These are phyloP conservation scores for Nephrotoma flavescens DNA, from an alignment of 2,888 invertebrate genomes.

Conservation along the genomic window DNA sequence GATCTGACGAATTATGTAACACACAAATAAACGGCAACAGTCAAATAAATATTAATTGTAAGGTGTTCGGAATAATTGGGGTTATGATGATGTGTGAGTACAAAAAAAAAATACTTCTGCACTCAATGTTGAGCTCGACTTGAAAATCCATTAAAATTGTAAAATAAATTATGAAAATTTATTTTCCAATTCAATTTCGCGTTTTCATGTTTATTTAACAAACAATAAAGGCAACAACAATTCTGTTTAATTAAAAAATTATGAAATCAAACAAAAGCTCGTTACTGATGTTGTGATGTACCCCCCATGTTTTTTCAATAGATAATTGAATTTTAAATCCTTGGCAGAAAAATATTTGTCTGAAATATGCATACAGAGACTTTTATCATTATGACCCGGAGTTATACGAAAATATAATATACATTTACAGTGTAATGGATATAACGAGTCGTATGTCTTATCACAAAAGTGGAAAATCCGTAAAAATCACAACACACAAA, in stretches of 20 bases:
- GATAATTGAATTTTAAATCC: not conserved
- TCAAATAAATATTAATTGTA: not conserved
- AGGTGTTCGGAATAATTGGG: too few species aligned
- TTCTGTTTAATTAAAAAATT: not conserved
- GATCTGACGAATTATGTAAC: not conserved
- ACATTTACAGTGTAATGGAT: too few species aligned
- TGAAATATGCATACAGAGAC: not conserved
- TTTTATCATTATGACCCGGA: not conserved
- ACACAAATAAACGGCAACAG: not conserved
- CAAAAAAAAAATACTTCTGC: not conserved
- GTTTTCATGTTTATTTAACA: not conserved
- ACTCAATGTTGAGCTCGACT: not conserved
- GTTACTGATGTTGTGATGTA: not conserved
- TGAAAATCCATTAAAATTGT: not conserved
- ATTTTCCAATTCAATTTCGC: not conserved
- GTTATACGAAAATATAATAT: not conserved
- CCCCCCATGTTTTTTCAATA: not conserved
- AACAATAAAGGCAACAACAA: not conserved
- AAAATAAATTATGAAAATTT: not conserved
- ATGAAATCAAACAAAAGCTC: not conserved
- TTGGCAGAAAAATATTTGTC: not conserved
- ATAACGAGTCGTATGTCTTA: too few species aligned
- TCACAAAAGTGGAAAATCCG: not conserved
- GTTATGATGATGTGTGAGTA: not conserved
- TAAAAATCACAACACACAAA: not conserved